Conservation (phyloP, 1,140 invertebrate genomes). For the Lepidurus apus region DNA sequence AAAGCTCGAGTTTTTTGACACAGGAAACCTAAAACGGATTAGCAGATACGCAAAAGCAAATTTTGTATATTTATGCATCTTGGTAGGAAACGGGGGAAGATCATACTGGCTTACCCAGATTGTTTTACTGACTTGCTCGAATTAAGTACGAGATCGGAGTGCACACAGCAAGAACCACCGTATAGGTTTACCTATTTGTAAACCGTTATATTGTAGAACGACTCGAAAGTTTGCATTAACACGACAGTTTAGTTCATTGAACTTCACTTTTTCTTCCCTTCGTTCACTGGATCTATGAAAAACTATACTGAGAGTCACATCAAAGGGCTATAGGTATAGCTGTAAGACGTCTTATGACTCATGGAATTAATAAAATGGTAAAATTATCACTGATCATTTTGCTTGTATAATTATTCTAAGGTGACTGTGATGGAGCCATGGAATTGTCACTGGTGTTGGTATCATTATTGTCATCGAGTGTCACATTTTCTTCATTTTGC, state of each 20-base stretch:
- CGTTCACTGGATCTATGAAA: neutral
- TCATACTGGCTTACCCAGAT: neutral
- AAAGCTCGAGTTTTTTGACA: neutral
- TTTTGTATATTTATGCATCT: neutral
- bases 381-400: neutral
- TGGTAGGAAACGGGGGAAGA: neutral
- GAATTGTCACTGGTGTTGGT: too few relatives aligned
- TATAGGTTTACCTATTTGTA: too few relatives aligned
- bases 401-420: neutral
- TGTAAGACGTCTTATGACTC: neutral
- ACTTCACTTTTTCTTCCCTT: neutral
- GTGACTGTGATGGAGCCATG: neutral
- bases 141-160: neutral
- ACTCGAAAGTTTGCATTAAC: neutral
- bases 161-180: neutral
- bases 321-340: neutral
- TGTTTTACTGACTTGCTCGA: neutral
- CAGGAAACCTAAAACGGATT: neutral
- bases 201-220: neutral
- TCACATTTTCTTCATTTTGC: too few relatives aligned
- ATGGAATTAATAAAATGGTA: neutral
- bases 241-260: neutral
- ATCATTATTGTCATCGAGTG: too few relatives aligned
- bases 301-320: neutral
- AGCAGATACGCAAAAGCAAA: neutral